Conservation (phyloP, 2,113 vertebrate species). For the Lophius piscatorius region DNA sequence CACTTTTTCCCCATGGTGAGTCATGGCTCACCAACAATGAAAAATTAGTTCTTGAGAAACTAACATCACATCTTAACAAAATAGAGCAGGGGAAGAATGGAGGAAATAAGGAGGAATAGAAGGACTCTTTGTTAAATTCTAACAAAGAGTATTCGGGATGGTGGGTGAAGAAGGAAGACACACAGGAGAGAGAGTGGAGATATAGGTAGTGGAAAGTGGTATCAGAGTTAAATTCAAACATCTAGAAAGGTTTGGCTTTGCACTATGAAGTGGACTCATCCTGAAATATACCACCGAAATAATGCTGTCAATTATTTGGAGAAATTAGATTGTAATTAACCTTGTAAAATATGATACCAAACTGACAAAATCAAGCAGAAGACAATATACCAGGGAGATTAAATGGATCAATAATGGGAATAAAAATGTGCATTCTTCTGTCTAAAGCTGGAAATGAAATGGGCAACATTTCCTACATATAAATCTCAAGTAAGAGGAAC, state of each 20-base stretch:
- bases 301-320: neutral
- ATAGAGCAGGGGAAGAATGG: neutral
- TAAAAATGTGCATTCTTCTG: neutral
- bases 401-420: neutral
- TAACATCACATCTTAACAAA: constrained; percentile 72
- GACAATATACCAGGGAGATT: neutral
- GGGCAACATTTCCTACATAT: neutral
- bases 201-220: constrained; percentile 20
- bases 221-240: constrained; percentile 12
- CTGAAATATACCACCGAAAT: neutral
- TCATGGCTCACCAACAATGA: constrained; percentile 46
- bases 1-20: constrained; percentile 14
- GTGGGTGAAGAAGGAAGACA: neutral
- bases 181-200: constrained; percentile 1
- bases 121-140: constrained; percentile 51
- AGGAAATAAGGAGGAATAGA: constrained; percentile 39
- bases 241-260: neutral
- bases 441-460: neutral
- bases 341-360: too few relatives aligned
- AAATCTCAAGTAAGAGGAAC: neutral
- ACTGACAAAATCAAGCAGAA: constrained; percentile 4
- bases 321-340: neutral
- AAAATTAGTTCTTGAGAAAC: constrained; percentile 72
- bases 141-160: constrained; percentile 28
- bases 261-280: neutral